Evolutionary conservation across 2,797 vertebrate genomes (phyloP).

Genomic region (Paratrypauchen microcephalus): DNA sequence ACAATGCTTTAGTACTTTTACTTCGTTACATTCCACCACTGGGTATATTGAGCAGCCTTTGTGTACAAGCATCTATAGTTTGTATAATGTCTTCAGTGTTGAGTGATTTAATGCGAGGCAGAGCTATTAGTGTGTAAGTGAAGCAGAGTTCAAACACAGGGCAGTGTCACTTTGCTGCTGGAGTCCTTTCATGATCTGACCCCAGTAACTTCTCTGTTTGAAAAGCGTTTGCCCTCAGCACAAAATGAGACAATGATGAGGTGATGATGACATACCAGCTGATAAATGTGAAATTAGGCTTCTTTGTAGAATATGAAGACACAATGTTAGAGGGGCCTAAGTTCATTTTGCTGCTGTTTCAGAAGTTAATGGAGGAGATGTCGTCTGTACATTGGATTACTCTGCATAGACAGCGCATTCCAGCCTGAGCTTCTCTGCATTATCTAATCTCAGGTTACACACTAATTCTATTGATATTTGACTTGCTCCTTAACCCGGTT

Average conservation of each 20-base stretch:
- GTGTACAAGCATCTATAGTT: too few relatives aligned
- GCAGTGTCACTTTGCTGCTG: conserved; percentile 37
- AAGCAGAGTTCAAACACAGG: conserved; percentile 59
- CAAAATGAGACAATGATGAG: background rate
- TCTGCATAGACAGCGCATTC: conserved; percentile 48
- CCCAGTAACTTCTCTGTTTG: conserved; percentile 36
- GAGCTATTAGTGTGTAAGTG: conserved; percentile 33
- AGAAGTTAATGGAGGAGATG: conserved; percentile 57
- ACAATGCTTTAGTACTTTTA: too few relatives aligned
- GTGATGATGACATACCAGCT: background rate
- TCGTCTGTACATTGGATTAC: conserved; percentile 56
- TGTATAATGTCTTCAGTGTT: background rate
- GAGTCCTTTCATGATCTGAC: conserved; percentile 42
- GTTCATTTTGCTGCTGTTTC: conserved; percentile 21
- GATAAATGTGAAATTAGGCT: background rate
- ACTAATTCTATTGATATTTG: conserved; percentile 52
- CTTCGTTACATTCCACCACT: too few relatives aligned
- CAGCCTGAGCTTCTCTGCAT: conserved; percentile 38
- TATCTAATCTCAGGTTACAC: conserved; percentile 52
- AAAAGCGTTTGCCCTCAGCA: background rate
- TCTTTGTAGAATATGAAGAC: conserved; percentile 3
- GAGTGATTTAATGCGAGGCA: conserved; percentile 9
- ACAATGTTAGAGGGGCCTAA: conserved; percentile 4
- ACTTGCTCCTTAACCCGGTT: conserved; percentile 18
- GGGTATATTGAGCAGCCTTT: too few relatives aligned